Evolutionary conservation across 2,888 invertebrate species (phyloP).

Genomic region (Diadegma fenestrale): DNA sequence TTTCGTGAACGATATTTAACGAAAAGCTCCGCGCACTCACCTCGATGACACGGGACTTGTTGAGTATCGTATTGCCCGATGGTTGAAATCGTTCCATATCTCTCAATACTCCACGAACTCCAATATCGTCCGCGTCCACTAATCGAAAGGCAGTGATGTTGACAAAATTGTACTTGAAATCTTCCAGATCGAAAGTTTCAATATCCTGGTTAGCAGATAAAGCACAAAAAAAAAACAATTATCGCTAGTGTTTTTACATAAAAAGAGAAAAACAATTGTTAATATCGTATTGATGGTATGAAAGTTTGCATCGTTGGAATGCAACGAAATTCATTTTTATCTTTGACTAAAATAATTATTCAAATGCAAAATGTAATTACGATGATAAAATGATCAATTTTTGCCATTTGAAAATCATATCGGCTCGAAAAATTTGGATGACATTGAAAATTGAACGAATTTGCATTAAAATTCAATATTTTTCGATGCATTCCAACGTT

Average conservation of each 20-base stretch:
- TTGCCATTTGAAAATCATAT: no score
- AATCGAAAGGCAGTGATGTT: constrained; percentile 92
- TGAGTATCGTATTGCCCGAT: constrained; percentile 85
- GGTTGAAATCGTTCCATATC: constrained; percentile 90
- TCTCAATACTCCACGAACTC: constrained; percentile 89
- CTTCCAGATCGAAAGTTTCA: constrained; percentile 89
- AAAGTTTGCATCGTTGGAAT: no score
- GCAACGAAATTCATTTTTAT: no score
- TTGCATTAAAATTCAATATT: no score
- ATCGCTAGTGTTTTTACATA: background rate
- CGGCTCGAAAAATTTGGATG: no score
- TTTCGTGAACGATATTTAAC: background rate
- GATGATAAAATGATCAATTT: no score
- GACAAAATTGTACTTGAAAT: constrained; percentile 91
- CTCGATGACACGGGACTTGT: constrained; percentile 86
- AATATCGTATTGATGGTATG: background rate
- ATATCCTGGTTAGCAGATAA: constrained; percentile 85
- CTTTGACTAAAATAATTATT: no score
- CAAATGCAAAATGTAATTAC: no score
- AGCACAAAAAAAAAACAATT: background rate
- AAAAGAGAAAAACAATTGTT: background rate
- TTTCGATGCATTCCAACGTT: no score
- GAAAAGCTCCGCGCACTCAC: constrained; percentile 79
- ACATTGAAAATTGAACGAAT: no score
- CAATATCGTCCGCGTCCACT: constrained; percentile 89